Base-by-base conservation (phyloP, 2,797 vertebrate species). In the Bradypodion ventrale region DNA sequence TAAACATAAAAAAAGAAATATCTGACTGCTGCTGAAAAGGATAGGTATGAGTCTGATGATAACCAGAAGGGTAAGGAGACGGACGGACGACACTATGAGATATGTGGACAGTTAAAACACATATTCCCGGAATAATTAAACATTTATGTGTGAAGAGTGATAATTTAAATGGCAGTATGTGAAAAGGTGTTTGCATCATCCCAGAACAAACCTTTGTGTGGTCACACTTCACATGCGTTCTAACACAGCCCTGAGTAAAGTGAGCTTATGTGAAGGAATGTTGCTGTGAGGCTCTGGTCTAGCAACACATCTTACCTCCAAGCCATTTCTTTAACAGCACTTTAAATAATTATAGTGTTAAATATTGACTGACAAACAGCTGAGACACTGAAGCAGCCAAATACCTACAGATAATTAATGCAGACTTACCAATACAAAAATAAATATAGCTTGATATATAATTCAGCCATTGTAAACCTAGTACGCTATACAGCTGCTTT, bases 391-490 rank as follows among this genome's bases (percentile, higher is more conserved):
- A 60, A 83, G 21, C 5, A 65, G 21, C 62, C 60, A 49, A 78
- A 49, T 16, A 42, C 29, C 44, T 85, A 37, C 2, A 29, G n/a
- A 35, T 29, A 68, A 80, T n/a, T 72, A 84, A 78, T 75, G 35
- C 62, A 44, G 68, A 59, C 62, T 32, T 80, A 73, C 65, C 63
- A 35, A 29, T 29, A 42, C 7, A 65, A 68, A 80, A 75, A 35
- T 66, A 35, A 80, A 49, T 49, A 49, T 13, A 37, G n/a, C n/a
- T n/a, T 79, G 65, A 65, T 74, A 66, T 56, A 80, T 85, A 56
- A 80, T 85, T 75, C 35, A 80, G 37, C 27, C 40, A 12, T 21
- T 75, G 60, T 42, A 56, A 75, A 42, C 68, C 46, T 35, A 80
- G 69, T 23, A 32, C 29, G 19, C 12, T 73, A 59, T 69, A 62